Percentiles rank a stretch among this genome's conserved stretches.
Evolutionary conservation across 2,113 vertebrate genomes (phyloP).

Genomic region (Dromaius novaehollandiae): DNA sequence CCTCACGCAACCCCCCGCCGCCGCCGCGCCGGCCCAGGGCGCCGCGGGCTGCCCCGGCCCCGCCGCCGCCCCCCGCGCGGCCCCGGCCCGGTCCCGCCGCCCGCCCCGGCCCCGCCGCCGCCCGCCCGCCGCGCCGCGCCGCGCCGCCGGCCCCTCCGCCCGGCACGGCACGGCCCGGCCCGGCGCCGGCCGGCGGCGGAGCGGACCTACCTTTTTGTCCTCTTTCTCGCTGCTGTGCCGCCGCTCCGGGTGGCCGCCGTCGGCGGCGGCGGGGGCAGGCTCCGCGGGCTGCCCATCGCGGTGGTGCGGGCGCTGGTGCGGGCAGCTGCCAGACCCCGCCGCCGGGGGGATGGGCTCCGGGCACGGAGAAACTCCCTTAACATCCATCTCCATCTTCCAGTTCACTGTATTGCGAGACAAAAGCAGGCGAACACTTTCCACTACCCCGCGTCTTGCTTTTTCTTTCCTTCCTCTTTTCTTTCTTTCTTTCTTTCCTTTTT

Average conservation of each 20-base stretch:
- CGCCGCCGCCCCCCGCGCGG: background rate
- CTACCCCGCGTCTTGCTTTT: conserved; percentile 57
- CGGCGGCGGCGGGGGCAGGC: conserved; percentile 5
- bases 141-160: background rate
- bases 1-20: background rate
- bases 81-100: background rate
- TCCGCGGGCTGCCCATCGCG: conserved; percentile 77
- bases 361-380: conserved; percentile 83
- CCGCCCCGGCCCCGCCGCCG: background rate
- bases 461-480: background rate
- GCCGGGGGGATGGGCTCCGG: conserved; percentile 82
- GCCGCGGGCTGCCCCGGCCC: background rate
- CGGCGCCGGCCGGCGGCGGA: background rate
- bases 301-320: conserved; percentile 75
- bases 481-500: background rate
- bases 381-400: conserved; percentile 89
- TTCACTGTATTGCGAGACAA: conserved; percentile 78
- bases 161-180: background rate
- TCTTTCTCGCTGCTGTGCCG: conserved; percentile 75
- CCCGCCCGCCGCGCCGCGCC: background rate
- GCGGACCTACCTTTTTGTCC: conserved; percentile 82
- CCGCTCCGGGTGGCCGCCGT: conserved; percentile 73
- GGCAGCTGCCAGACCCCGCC: conserved; percentile 80
- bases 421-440: conserved; percentile 75
- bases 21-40: background rate